These are phyloP conservation scores for Carlito syrichta DNA, from an alignment of 2,113 vertebrate genomes.

Conservation along the genomic window DNA sequence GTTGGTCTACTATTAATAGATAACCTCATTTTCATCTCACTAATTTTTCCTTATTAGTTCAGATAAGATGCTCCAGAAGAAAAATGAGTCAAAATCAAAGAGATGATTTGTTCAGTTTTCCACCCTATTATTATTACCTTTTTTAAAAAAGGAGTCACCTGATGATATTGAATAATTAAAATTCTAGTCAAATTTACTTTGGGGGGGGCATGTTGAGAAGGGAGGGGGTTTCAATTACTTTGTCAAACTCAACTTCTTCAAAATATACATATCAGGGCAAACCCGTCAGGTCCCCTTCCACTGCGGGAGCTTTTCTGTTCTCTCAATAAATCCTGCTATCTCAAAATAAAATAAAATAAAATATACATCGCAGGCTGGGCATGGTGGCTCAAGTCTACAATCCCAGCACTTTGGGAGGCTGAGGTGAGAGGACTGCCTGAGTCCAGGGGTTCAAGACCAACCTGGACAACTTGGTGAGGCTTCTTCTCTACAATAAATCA, in stretches of 20 bases:
- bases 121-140: neutral
- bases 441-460: too few species aligned
- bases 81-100: neutral
- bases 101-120: neutral
- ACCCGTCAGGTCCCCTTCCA: too few species aligned
- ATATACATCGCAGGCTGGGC: too few species aligned
- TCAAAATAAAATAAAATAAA: too few species aligned
- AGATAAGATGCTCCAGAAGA: neutral
- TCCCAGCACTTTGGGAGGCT: too few species aligned
- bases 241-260: neutral
- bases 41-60: neutral
- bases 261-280: neutral
- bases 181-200: neutral
- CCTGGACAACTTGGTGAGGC: too few species aligned
- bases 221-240: neutral
- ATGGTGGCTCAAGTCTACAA: too few species aligned
- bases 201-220: neutral
- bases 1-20: neutral
- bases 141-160: neutral
- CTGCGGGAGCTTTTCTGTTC: too few species aligned
- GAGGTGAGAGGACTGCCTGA: too few species aligned
- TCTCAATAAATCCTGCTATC: too few species aligned
- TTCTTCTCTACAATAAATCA: too few species aligned
- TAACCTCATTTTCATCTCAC: neutral
- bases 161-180: neutral